Base-by-base conservation (phyloP, 2,888 invertebrate genomes). In the Calliscelio sp. region DNA sequence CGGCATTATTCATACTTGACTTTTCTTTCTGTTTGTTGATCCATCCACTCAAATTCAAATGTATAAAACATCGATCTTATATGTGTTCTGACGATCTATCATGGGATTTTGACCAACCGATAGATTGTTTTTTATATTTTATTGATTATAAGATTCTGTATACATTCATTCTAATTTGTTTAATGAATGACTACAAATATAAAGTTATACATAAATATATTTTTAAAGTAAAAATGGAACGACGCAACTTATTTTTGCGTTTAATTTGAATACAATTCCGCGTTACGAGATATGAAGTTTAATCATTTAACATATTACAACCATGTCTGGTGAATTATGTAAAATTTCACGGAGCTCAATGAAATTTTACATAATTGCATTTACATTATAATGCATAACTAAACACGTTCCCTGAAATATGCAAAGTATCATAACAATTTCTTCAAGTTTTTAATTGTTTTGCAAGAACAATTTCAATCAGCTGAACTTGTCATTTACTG, bases 1-100 rank as follows among this genome's bases (percentile, higher is more conserved):
- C 38, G 59, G 75, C 75, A 80, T 80, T 80, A 84, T 75, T 80
- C 80, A 75, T 51, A 71, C 77, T 80, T 71, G 71, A 57, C 77
- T 77, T 75, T 63, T 53, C 70, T 75, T 81, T 74, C 75, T 70
- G 28, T 81, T 75, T 75, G 70, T 66, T 68, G 63, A 75, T 55
- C 80, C 55, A 66, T 66, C 57, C 80, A 66, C 80, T 80, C 73
- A 73, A 80, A 65, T 44, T 73, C 57, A 41, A 66, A 73, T 80
- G 73, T 80, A 80, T 73, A 63, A 80, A 80, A 80, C 66, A 80
- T 66, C 53, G 66, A 66, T 73, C 55, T 25, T 51, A 53, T n/a
- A n/a, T 46, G 59, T 59, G 46, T 66, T 80, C 55, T 18, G 28
- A 18, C 41, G 51, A 73, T 51, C 38, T 35, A 66, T 61, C 59